Evolutionary conservation across 2,888 invertebrate species (phyloP).

Genomic region (Volucella inanis): DNA sequence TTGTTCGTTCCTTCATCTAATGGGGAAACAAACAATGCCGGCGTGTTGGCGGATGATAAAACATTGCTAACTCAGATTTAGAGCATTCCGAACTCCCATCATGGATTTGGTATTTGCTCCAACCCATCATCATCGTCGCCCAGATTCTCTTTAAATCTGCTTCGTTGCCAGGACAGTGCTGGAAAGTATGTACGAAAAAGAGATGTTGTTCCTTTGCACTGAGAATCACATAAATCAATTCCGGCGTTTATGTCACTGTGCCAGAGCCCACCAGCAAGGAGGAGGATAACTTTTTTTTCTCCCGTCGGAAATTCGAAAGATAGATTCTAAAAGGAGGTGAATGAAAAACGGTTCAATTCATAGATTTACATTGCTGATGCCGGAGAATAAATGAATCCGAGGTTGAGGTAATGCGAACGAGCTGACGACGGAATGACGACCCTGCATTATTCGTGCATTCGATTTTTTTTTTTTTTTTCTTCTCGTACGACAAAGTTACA

Average conservation of each 20-base stretch:
- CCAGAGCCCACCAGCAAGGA: conserved; percentile 30
- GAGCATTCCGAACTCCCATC: conserved; percentile 50
- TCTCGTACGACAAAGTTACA: conserved; percentile 20
- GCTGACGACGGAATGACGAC: conserved; percentile 19
- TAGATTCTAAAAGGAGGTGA: conserved; percentile 9
- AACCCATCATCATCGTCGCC: neutral
- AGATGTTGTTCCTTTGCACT: conserved; percentile 53
- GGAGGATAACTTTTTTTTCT: conserved; percentile 25
- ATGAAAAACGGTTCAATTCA: conserved; percentile 60
- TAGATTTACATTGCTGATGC: conserved; percentile 56
- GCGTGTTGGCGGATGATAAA: conserved; percentile 70
- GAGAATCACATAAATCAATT: conserved; percentile 72
- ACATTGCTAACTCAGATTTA: conserved; percentile 69
- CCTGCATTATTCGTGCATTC: conserved; percentile 6
- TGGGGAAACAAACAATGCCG: conserved; percentile 67
- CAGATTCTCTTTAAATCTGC: neutral
- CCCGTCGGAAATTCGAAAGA: conserved; percentile 26
- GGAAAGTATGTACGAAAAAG: conserved; percentile 25
- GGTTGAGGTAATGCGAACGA: conserved; percentile 24
- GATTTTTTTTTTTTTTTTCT: conserved; percentile 3
- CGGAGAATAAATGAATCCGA: conserved; percentile 56
- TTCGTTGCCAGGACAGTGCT: neutral
- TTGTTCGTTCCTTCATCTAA: conserved; percentile 47
- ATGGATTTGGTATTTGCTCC: conserved; percentile 19
- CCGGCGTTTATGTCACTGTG: conserved; percentile 69